Conservation (phyloP, 2,797 vertebrate species). For the Bufotes viridis region DNA sequence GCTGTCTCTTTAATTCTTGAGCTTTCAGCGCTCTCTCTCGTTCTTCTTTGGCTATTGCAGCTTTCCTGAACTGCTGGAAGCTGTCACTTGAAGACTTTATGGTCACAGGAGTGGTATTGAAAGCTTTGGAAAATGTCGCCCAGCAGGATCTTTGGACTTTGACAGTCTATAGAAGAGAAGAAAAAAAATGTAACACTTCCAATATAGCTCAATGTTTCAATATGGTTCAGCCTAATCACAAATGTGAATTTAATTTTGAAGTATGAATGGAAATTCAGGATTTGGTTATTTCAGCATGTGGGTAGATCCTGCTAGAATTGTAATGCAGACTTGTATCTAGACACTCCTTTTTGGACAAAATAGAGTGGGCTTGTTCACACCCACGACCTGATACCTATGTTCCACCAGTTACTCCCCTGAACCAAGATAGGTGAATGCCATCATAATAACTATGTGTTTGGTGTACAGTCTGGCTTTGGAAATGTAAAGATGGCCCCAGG, state of each 20-base stretch:
- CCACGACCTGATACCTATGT: background rate
- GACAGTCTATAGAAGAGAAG: conserved; percentile 74
- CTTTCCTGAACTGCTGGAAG: conserved; percentile 87
- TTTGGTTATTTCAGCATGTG: background rate
- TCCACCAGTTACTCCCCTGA: background rate
- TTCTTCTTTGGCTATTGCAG: conserved; percentile 83
- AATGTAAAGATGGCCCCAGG: no score
- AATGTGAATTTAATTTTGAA: background rate
- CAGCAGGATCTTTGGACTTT: conserved; percentile 83
- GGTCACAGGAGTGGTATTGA: conserved; percentile 68
- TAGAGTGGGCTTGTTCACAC: background rate
- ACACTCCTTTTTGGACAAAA: background rate
- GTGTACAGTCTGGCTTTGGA: no score
- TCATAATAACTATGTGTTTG: no score
- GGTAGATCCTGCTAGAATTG: background rate
- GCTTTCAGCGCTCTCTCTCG: conserved; percentile 71
- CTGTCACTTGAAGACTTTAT: conserved; percentile 85
- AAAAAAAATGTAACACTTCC: background rate
- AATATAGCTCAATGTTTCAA: no score
- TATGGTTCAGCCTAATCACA: no score
- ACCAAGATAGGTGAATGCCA: no score
- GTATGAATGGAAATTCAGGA: background rate
- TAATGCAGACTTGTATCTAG: background rate
- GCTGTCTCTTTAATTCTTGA: conserved; percentile 72
- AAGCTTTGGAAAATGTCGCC: conserved; percentile 80